Evolutionary conservation across 1,140 invertebrate genomes (phyloP).

Genomic region (Brachionus koreanus): DNA sequence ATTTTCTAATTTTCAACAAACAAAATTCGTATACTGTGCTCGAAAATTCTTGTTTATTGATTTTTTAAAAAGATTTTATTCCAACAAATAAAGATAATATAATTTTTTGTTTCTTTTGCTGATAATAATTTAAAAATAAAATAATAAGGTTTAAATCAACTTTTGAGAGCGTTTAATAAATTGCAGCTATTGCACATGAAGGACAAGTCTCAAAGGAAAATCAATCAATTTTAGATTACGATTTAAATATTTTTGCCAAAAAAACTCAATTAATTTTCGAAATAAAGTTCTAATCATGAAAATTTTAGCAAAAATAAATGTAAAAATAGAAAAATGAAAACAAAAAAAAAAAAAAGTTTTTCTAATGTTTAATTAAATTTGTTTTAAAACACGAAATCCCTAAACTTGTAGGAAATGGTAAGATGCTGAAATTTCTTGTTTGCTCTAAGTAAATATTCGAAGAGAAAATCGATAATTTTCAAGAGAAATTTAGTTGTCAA

Average conservation of each 20-base stretch:
- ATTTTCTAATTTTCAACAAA: background rate
- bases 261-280: background rate
- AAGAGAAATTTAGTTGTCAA: constrained; percentile 1
- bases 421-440: background rate
- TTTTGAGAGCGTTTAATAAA: background rate
- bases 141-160: background rate
- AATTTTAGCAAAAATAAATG: background rate
- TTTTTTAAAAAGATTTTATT: background rate
- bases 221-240: constrained; percentile 1
- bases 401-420: background rate
- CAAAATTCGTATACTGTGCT: background rate
- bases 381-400: background rate
- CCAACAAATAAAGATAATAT: background rate
- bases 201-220: background rate
- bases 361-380: background rate
- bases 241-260: background rate
- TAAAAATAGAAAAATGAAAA: no score
- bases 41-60: background rate
- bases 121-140: background rate
- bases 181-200: background rate
- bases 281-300: background rate
- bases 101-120: background rate
- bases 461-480: constrained; percentile 1
- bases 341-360: background rate
- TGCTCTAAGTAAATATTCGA: background rate